Conservation (phyloP, 2,888 invertebrate genomes). For the Dinocampus coccinellae region DNA sequence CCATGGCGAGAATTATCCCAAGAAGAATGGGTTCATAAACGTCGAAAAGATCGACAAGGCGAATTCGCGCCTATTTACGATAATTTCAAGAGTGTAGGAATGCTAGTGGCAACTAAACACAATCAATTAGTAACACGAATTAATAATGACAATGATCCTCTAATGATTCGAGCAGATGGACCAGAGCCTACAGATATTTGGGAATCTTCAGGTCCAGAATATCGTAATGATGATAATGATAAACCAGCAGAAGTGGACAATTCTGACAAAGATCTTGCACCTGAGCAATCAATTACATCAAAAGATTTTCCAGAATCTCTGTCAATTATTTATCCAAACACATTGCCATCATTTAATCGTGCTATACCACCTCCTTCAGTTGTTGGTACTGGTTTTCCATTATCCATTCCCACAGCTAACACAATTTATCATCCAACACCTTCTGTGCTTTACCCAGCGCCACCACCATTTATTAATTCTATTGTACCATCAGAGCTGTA, state of each 20-base stretch:
- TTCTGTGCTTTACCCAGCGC: slow-evolving; percentile 25
- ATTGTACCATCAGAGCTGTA: slow-evolving; percentile 24
- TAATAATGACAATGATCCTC: slow-evolving; percentile 39
- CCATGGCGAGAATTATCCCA: slow-evolving; percentile 78
- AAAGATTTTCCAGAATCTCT: slow-evolving; percentile 1
- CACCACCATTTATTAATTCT: slow-evolving; percentile 33
- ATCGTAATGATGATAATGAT: neutral
- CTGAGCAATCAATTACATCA: neutral
- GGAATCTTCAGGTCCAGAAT: slow-evolving; percentile 35
- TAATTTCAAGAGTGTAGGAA: slow-evolving; percentile 53
- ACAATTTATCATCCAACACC: slow-evolving; percentile 7
- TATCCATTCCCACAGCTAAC: slow-evolving; percentile 33
- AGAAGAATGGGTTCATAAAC: slow-evolving; percentile 83
- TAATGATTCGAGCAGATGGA: slow-evolving; percentile 34
- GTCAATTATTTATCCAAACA: neutral
- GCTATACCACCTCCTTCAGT: slow-evolving; percentile 33
- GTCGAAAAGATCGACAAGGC: slow-evolving; percentile 77
- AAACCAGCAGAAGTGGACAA: neutral
- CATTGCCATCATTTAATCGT: slow-evolving; percentile 35
- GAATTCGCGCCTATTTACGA: slow-evolving; percentile 82
- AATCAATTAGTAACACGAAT: slow-evolving; percentile 28
- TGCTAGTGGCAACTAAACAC: slow-evolving; percentile 36
- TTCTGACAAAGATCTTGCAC: neutral
- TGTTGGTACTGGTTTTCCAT: slow-evolving; percentile 2
- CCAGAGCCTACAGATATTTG: slow-evolving; percentile 47